Conservation (phyloP, 2,888 invertebrate genomes). For the Schizaphis graminum region DNA sequence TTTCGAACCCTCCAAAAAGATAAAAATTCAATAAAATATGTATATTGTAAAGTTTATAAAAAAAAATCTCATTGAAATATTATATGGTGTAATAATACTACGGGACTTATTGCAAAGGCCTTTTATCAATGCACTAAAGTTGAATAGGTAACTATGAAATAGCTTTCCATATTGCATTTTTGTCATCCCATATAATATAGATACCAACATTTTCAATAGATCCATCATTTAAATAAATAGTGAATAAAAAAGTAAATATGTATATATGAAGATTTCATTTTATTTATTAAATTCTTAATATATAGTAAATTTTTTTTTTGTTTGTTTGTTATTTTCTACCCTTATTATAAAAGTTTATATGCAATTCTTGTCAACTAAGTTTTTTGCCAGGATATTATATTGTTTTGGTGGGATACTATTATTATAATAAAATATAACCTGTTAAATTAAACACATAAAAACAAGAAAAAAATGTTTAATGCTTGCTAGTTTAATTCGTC, state of each 20-base stretch:
- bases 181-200: neutral
- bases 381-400: neutral
- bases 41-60: neutral
- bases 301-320: neutral
- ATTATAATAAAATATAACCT: neutral
- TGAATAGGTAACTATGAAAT: neutral
- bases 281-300: neutral
- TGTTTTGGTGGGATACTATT: neutral
- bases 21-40: neutral
- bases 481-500: neutral
- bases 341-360: neutral
- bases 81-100: neutral
- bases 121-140: neutral
- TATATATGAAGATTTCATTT: neutral
- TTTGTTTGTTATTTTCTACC: neutral
- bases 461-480: neutral
- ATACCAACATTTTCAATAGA: neutral
- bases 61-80: neutral
- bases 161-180: neutral
- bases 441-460: neutral
- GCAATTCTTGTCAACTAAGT: neutral
- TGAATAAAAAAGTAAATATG: neutral
- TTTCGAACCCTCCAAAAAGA: neutral
- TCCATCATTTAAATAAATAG: neutral
- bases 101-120: neutral